These are phyloP conservation scores for Ceratosolen solmsi DNA, from an alignment of 1,140 invertebrate species.

Conservation along the genomic window DNA sequence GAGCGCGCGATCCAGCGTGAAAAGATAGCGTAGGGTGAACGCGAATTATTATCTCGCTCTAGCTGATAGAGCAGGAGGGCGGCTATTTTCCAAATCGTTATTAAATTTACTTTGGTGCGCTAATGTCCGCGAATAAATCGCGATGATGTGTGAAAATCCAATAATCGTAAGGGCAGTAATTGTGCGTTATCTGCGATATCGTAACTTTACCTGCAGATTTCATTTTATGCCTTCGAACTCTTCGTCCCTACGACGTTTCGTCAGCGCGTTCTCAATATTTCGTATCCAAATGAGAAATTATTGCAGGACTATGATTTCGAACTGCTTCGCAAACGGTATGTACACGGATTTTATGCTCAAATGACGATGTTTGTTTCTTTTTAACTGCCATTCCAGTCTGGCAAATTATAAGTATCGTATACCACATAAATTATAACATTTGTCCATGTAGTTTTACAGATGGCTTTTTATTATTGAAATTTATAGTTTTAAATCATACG, in stretches of 20 bases:
- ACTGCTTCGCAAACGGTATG: neutral
- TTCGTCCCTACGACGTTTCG: no score
- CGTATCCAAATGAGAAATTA: constrained; percentile 1
- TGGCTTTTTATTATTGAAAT: no score
- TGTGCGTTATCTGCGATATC: constrained; percentile 48
- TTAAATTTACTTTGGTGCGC: constrained; percentile 34
- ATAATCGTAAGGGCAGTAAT: constrained; percentile 37
- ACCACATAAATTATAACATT: no score
- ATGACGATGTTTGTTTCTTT: neutral
- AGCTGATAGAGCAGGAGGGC: neutral
- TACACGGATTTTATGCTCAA: neutral
- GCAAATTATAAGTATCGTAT: no score
- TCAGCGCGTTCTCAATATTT: neutral
- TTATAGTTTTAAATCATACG: no score
- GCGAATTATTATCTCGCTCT: constrained; percentile 31
- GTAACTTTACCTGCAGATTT: constrained; percentile 43
- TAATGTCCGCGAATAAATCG: constrained; percentile 39
- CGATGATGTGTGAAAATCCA: constrained; percentile 47
- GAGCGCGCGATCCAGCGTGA: neutral
- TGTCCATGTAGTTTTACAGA: no score
- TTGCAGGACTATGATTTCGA: neutral
- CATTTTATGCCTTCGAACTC: neutral
- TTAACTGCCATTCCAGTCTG: no score
- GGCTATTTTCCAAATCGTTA: constrained; percentile 31
- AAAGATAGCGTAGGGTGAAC: neutral